These are phyloP conservation scores for Silurus aristotelis DNA, from an alignment of 2,797 vertebrate species.

Conservation along the genomic window DNA sequence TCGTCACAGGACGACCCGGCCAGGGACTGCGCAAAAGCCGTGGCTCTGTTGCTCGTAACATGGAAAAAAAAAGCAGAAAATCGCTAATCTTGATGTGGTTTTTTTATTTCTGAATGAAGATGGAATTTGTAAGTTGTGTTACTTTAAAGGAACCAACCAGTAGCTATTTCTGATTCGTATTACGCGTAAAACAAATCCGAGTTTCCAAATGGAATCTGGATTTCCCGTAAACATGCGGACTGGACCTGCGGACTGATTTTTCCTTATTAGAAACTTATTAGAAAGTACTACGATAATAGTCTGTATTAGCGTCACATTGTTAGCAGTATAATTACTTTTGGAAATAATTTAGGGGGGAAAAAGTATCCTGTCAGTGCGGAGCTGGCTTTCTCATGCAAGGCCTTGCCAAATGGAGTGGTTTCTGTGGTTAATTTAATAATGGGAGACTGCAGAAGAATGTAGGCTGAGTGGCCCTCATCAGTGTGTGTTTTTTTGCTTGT, in stretches of 20 bases:
- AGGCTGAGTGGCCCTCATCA: constrained; percentile 20
- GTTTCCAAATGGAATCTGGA: background rate
- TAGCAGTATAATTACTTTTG: background rate
- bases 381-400: background rate
- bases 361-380: background rate
- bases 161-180: background rate
- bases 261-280: background rate
- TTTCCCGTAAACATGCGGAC: background rate
- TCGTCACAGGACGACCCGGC: background rate
- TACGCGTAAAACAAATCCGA: background rate
- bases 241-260: background rate
- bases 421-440: constrained; percentile 26
- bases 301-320: background rate
- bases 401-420: constrained; percentile 19
- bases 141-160: background rate
- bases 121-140: background rate
- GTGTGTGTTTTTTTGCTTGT: constrained; percentile 8
- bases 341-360: background rate
- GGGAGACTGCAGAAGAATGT: constrained; percentile 1
- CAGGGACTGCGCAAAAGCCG: background rate
- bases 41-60: background rate
- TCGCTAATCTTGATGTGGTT: background rate
- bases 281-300: background rate
- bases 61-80: background rate
- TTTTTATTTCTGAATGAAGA: background rate